Base-by-base conservation (phyloP, 2,797 vertebrate genomes). In the Karalla daura region DNA sequence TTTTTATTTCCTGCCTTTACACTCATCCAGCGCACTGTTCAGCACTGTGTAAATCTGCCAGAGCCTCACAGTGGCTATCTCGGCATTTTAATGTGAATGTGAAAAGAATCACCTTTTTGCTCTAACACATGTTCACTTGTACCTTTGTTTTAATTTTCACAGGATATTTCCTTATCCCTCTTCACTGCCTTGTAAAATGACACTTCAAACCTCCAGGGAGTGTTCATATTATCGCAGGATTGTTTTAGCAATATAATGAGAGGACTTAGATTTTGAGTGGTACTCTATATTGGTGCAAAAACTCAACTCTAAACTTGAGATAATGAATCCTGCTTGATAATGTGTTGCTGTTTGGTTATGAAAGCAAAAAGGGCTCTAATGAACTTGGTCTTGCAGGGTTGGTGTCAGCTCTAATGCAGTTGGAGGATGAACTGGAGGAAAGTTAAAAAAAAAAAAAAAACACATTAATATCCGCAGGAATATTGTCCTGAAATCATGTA, bases 11-110 rank as follows among this genome's bases (percentile, higher is more conserved):
- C 74, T 75, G 79, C 74, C 55, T 47, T 80, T 72, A 64, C 75
- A 64, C 71, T 66, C 71, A 70, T 76, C 80, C 69, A 52, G 21
- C 67, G 69, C 70, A 81, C 56, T 51, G 23, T 62, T 76, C 44
- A 47, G 56, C 76, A 77, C 74, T 60, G 74, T 84, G 74, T 87
- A 92, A 89, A 88, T 88, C 84, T 86, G 67, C 55, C 76, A 70
- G 10, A 82, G 54, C 55, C 67, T 72, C 70, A 37, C 66, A 33
- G 28, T 36, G 46, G 40, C 74, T 49, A 10, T 78, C 15, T 17
- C 54, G 41, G 62, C 52, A 47, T 70, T 66, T 77, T 68, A 74
- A 71, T 72, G 69, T 76, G 44, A 74, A 71, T 72, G 69, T 76
- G 44, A 67, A 76, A 74, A 62, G 27, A 0, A 72, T 80, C 58